Percentiles rank a stretch among this genome's conserved stretches.
These are phyloP conservation scores for Escarpia spicata DNA, from an alignment of 2,888 invertebrate species.

Conservation along the genomic window DNA sequence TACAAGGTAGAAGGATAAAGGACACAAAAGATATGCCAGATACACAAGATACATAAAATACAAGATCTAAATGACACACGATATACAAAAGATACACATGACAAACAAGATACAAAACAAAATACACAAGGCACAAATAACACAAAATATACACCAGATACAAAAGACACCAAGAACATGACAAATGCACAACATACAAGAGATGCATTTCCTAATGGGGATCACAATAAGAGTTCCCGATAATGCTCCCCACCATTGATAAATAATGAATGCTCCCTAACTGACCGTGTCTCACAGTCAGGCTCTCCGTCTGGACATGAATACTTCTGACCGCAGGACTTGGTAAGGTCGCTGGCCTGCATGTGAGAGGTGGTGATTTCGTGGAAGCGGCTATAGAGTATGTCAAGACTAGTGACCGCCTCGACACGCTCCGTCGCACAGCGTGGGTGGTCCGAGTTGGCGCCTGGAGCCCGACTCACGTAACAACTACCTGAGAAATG, in stretches of 20 bases:
- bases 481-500: slow-evolving; percentile 58
- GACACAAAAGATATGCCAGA: too few species aligned
- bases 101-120: too few species aligned
- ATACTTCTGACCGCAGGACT: slow-evolving; percentile 63
- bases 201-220: background rate
- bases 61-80: too few species aligned
- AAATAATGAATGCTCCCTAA: background rate
- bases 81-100: too few species aligned
- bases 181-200: too few species aligned
- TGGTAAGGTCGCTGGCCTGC: slow-evolving; percentile 61
- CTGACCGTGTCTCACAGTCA: slow-evolving; percentile 62
- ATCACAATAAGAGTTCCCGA: background rate
- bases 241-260: background rate
- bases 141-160: too few species aligned
- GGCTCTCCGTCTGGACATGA: slow-evolving; percentile 62
- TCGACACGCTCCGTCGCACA: slow-evolving; percentile 66
- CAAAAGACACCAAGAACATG: too few species aligned
- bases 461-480: slow-evolving; percentile 58
- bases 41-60: too few species aligned
- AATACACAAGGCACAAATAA: too few species aligned
- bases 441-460: slow-evolving; percentile 54
- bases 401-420: slow-evolving; percentile 66
- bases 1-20: too few species aligned
- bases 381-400: slow-evolving; percentile 65
- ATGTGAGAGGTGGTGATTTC: slow-evolving; percentile 64